These are phyloP conservation scores for Anisognathus igniventris DNA, from an alignment of 2,797 vertebrate species.

Conservation along the genomic window DNA sequence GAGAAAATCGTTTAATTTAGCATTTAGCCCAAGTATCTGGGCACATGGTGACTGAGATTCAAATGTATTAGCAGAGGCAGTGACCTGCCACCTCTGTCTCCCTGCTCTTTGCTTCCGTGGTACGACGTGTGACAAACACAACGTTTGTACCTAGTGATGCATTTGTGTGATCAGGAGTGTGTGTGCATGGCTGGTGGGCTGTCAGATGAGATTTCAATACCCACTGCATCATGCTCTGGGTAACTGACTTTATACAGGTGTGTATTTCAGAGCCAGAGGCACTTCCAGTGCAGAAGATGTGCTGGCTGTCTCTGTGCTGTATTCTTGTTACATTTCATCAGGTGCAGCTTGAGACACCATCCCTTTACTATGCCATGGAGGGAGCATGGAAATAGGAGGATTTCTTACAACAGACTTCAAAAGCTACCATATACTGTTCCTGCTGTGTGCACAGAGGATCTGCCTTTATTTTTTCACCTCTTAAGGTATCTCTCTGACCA, in stretches of 20 bases:
- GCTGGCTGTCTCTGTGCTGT: conserved; percentile 4
- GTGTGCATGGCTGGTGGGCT: neutral
- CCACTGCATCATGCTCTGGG: neutral
- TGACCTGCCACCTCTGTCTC: neutral
- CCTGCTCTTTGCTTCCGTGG: neutral
- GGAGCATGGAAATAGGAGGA: neutral
- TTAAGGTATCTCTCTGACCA: neutral
- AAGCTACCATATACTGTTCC: neutral
- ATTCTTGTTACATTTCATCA: neutral
- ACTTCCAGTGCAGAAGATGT: neutral
- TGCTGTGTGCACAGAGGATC: neutral
- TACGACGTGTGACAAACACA: neutral
- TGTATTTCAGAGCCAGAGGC: conserved; percentile 14
- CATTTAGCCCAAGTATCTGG: conserved; percentile 50
- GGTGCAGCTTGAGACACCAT: neutral
- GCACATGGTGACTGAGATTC: neutral
- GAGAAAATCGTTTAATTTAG: conserved; percentile 70
- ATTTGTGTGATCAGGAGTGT: neutral
- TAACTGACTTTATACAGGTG: neutral
- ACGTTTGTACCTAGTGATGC: neutral
- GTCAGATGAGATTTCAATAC: conserved; percentile 1
- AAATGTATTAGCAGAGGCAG: neutral
- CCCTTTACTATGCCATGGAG: neutral
- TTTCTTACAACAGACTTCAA: neutral
- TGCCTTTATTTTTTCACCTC: neutral